A percentile compares a stretch with the other conserved stretches of the same genome.
Conservation (phyloP, 2,888 invertebrate species). For the Pyrrhosoma nymphula region DNA sequence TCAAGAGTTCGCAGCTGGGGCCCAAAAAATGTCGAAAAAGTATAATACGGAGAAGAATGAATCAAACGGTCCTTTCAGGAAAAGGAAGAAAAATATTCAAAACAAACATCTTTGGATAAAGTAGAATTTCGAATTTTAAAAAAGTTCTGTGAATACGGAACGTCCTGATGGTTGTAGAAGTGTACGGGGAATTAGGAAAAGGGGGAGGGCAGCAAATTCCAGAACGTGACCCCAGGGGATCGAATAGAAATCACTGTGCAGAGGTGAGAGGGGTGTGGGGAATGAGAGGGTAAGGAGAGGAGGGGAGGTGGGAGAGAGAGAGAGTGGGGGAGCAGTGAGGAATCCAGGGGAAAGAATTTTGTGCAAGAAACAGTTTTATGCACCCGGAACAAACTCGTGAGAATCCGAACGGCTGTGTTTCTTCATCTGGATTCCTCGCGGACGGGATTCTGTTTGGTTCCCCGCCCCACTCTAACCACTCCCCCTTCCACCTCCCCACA, state of each 20-base stretch:
- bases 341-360: slow-evolving; percentile 29
- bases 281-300: neutral
- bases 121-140: neutral
- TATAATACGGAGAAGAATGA: neutral
- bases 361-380: slow-evolving; percentile 64
- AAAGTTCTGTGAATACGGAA: neutral
- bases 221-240: neutral
- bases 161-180: neutral
- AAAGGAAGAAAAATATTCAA: neutral
- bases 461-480: neutral
- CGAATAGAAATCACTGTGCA: neutral
- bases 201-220: neutral
- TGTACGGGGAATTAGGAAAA: neutral
- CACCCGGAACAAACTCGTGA: slow-evolving; percentile 56
- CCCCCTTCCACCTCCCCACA: neutral
- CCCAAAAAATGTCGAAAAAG: neutral
- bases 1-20: neutral
- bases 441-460: neutral
- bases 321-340: neutral
- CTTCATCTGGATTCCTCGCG: slow-evolving; percentile 56
- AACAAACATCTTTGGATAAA: neutral
- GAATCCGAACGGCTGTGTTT: slow-evolving; percentile 35
- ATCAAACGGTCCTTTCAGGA: neutral
- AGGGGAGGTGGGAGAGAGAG: too few species aligned
- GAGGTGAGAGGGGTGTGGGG: neutral